Base-by-base conservation (phyloP, 2,888 invertebrate genomes). In the Pandemis corylana region DNA sequence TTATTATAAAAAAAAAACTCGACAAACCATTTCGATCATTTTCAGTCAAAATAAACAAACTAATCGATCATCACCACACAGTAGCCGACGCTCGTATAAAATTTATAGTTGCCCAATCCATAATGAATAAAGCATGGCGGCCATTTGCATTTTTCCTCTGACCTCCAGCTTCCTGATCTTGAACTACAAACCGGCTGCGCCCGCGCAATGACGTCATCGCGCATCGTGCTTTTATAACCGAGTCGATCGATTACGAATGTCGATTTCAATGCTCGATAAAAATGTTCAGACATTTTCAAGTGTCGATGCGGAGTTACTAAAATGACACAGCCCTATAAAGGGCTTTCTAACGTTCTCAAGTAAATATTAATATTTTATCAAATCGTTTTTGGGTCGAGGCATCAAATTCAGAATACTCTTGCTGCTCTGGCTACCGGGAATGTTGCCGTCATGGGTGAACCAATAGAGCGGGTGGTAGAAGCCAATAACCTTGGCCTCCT, bases 151-250 rank as follows among this genome's bases (percentile, higher is more conserved):
- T 62, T 68, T 69, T 62, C 61, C 68, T 59, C 61, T 61, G 68
- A 69, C 62, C 68, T 59, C 68, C 68, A 68, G 73, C 49, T 64
- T 59, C 68, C 80, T 89, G 92, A 85, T 92, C 92, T 92, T 93
- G 92, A 92, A 90, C 89, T 86, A 88, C 85, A 89, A 90, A 90
- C 88, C 88, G 88, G 88, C 85, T 80, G 79, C 80, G 79, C 77
- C 75, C 78, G 72, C 79, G 77, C 46, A 41, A 73, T 88, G 87
- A 88, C 86, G 89, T 87, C 87, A 88, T 28, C 77, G 44, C 76
- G 79, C 81, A 72, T 68, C 74, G 74, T 36, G 68, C 59, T 59
- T 53, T 53, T 62, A 46, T 64, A 56, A 73, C 28, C 28, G 28
- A 36, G 28, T 36, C 0, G 28, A 36, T 64, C 68, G 59, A 64